Evolutionary conservation across 2,797 vertebrate species (phyloP), one percentile per base, ranked within the genome.

Genomic region (Austrolebias charrua): DNA sequence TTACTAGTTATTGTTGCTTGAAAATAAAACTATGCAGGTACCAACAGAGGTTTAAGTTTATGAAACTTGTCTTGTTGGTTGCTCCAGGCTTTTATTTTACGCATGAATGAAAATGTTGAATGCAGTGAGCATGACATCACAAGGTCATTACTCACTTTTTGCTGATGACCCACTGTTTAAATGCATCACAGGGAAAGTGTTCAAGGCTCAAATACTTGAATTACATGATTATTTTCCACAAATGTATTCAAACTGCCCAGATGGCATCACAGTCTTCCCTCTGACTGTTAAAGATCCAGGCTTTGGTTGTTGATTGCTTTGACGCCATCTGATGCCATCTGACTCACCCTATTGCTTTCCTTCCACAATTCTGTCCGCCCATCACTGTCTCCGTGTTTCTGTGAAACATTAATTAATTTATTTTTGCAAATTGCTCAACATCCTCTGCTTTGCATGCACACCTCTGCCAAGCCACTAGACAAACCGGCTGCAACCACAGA

Each of bases 401-500:
- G 84, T 55, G 83, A 84, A 84, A 83, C 76, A 63, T 14, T 62
- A 85, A 63, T 14, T 62, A 85, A 24, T 24, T 57, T 66, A 35
- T 47, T 53, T 55, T 11, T 75, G 50, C n/a, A 24, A 79, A 67
- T 40, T 38, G 31, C 66, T 53, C 35, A 42, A 40, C 59, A 42
- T 84, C 76, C 60, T 59, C 70, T 55, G 45, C 49, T 46, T 70
- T 33, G 54, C 63, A 12, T 28, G 66, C 54, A 63, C 76, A 72
- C 79, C 74, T 66, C 75, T 75, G 80, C 81, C 83, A 88, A 84
- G 51, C 61, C 72, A 78, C 63, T 74, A 83, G 71, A 80, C 76
- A 73, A 76, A 69, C 49, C 57, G 44, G 70, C 83, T 84, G 79
- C 73, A 68, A 55, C 70, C 85, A 55, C 88, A 88, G 87, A 90